These are phyloP conservation scores for Cygnus buccinator DNA, from an alignment of 2,113 vertebrate species.

Conservation along the genomic window DNA sequence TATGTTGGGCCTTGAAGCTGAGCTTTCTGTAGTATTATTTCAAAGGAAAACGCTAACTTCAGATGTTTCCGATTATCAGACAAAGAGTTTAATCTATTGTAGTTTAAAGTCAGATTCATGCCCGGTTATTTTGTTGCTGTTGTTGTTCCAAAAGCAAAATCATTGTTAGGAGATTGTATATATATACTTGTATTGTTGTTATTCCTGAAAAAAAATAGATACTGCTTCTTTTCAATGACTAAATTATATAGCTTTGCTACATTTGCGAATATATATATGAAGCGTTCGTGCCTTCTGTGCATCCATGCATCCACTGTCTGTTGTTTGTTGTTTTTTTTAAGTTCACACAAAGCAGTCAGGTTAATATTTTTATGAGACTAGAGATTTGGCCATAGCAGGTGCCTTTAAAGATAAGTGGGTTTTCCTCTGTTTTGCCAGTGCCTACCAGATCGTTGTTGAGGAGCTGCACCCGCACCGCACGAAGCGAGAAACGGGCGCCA, in stretches of 20 bases:
- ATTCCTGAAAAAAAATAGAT: neutral
- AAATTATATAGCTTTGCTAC: neutral
- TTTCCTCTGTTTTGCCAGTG: constrained; percentile 75
- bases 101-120: constrained; percentile 38
- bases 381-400: neutral
- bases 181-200: neutral
- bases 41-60: constrained; percentile 61
- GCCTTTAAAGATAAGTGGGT: neutral
- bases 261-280: neutral
- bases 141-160: neutral
- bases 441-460: constrained; percentile 97
- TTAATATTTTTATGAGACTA: neutral
- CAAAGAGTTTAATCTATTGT: constrained; percentile 34
- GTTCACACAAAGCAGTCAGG: neutral
- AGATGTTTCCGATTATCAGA: constrained; percentile 37
- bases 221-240: neutral
- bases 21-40: constrained; percentile 44
- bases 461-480: constrained; percentile 89
- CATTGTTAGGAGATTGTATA: neutral
- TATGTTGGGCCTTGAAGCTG: constrained; percentile 65
- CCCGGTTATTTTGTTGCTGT: neutral
- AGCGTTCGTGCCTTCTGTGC: neutral
- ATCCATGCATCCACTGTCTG: neutral
- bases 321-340: neutral
- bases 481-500: constrained; percentile 86